Evolutionary conservation across 2,888 invertebrate genomes (phyloP).

Genomic region (Tinea trinotella): DNA sequence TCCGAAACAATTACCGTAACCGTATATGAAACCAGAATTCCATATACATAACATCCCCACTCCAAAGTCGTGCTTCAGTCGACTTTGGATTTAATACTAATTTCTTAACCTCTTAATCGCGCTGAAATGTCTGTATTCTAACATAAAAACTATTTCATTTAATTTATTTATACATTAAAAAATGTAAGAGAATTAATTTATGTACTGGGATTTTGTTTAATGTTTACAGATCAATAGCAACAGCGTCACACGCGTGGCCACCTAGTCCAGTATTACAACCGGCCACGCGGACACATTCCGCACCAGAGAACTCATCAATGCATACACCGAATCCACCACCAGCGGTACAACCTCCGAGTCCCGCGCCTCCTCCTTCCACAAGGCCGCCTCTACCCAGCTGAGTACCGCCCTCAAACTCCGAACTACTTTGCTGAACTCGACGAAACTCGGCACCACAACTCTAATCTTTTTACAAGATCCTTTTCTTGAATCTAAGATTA

Average conservation of each 20-base stretch:
- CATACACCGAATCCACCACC: slow-evolving; percentile 49
- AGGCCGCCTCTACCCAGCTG: slow-evolving; percentile 68
- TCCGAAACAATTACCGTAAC: no score
- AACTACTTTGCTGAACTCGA: slow-evolving; percentile 72
- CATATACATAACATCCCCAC: no score
- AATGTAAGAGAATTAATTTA: no score
- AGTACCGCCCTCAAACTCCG: slow-evolving; percentile 73
- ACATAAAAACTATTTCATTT: no score
- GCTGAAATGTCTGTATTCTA: no score
- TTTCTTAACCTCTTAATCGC: no score
- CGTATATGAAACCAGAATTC: no score
- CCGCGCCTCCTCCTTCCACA: slow-evolving; percentile 46
- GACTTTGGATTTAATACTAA: no score
- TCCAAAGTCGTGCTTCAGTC: no score
- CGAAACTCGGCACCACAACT: slow-evolving; percentile 68
- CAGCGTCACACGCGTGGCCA: slow-evolving; percentile 83
- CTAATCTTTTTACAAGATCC: slow-evolving; percentile 36
- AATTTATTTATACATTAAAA: no score
- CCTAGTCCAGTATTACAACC: slow-evolving; percentile 83
- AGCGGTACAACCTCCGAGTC: slow-evolving; percentile 43
- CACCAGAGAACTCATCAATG: slow-evolving; percentile 75
- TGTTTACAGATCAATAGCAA: slow-evolving; percentile 48
- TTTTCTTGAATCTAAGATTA: slow-evolving; percentile 2
- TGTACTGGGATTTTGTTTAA: not conserved
- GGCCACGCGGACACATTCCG: slow-evolving; percentile 79